These are phyloP conservation scores for Drosophila athabasca DNA, from an alignment of 1,140 invertebrate genomes.

Conservation along the genomic window DNA sequence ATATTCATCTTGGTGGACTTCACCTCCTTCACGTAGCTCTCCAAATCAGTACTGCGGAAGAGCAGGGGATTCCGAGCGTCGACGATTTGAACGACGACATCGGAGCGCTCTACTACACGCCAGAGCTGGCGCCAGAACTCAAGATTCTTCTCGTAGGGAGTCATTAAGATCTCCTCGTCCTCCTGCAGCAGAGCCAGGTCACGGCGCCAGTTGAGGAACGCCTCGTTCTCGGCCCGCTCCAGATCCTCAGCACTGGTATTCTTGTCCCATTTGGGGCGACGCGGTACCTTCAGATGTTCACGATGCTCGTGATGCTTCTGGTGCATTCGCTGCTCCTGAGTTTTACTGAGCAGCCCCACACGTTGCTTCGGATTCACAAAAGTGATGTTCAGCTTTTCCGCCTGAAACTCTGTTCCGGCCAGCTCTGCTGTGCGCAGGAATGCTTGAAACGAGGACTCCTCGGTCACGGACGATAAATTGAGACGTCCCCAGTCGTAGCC, in stretches of 20 bases:
- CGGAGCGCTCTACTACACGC: constrained; percentile 98
- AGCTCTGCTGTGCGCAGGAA: constrained; percentile 97
- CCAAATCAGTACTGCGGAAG: constrained; percentile 97
- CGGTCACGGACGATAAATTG: constrained; percentile 96
- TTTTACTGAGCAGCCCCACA: constrained; percentile 87
- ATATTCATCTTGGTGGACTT: constrained; percentile 91
- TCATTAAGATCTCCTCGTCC: constrained; percentile 92
- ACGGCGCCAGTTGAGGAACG: constrained; percentile 95
- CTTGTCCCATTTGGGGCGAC: constrained; percentile 92
- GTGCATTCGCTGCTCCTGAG: constrained; percentile 86
- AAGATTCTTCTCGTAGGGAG: constrained; percentile 99
- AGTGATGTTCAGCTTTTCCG: constrained; percentile 93
- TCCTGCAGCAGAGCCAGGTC: constrained; percentile 92
- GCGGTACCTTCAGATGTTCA: constrained; percentile 89
- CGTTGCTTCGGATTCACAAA: constrained; percentile 85
- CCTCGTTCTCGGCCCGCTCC: constrained; percentile 89
- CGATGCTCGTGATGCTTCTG: constrained; percentile 88
- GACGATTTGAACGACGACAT: constrained; percentile 97
- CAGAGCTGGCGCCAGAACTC: constrained; percentile 99
- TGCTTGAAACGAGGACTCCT: constrained; percentile 97
- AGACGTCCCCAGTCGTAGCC: constrained; percentile 95
- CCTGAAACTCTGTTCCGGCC: constrained; percentile 95
- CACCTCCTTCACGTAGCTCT: constrained; percentile 95
- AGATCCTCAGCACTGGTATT: constrained; percentile 91
- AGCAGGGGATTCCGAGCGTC: constrained; percentile 98